Evolutionary conservation across 2,797 vertebrate species (phyloP).

Genomic region (Pithecia hirsuta): DNA sequence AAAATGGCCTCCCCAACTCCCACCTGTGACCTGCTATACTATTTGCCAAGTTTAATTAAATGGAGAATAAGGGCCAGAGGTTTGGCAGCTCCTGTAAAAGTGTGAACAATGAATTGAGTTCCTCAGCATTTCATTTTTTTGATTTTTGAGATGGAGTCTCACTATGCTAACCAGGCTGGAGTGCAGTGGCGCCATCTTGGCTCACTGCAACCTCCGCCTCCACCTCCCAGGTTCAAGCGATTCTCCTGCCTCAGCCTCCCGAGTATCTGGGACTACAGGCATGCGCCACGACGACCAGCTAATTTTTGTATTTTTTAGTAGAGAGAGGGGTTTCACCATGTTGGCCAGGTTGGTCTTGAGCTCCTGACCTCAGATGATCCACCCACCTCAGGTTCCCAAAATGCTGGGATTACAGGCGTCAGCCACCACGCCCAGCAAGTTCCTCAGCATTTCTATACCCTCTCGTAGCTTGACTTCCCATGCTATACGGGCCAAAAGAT

Average conservation of each 20-base stretch:
- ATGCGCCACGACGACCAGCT: not conserved
- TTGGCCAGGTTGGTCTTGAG: not conserved
- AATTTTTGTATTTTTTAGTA: not conserved
- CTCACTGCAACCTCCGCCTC: not conserved
- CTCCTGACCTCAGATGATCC: not conserved
- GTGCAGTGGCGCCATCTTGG: fast-evolving
- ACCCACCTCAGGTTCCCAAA: not conserved
- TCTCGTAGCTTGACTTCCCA: not conserved
- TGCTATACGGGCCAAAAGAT: not conserved
- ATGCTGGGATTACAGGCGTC: not conserved
- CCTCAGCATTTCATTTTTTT: not conserved
- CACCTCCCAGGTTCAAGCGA: not conserved
- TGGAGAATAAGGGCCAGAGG: not conserved
- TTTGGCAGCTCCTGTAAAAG: not conserved
- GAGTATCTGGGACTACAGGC: not conserved
- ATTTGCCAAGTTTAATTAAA: not conserved
- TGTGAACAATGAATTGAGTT: not conserved
- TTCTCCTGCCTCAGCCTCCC: not conserved
- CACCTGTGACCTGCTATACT: not conserved
- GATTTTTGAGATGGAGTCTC: not conserved
- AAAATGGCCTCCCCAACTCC: not conserved
- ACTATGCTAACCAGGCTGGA: not conserved
- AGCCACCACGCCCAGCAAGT: not conserved
- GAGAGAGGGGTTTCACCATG: not conserved
- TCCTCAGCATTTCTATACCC: not conserved